These are phyloP conservation scores for Microplitis manilae DNA, from an alignment of 2,888 invertebrate genomes.

Conservation along the genomic window DNA sequence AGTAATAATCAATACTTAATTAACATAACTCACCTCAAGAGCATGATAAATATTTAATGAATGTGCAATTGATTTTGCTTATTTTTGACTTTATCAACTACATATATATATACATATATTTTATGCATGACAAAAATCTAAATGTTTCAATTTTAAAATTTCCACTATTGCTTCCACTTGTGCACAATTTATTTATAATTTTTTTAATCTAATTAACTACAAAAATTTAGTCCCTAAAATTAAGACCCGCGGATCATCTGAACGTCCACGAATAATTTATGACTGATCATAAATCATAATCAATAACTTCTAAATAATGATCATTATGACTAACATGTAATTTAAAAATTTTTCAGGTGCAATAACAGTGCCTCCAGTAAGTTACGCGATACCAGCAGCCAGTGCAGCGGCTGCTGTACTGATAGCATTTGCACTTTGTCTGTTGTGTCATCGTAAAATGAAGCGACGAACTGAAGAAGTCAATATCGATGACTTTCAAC, in stretches of 20 bases:
- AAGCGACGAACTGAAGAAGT: constrained; percentile 62
- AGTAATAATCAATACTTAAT: constrained; percentile 7
- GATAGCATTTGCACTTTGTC: constrained; percentile 72
- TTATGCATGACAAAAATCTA: constrained; percentile 33
- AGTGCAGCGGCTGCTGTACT: constrained; percentile 72
- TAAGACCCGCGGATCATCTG: too few relatives aligned
- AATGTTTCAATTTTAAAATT: constrained; percentile 25
- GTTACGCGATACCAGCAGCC: constrained; percentile 74
- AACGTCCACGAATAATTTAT: background rate
- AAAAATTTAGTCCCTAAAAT: background rate
- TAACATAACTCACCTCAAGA: background rate
- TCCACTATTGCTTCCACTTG: constrained; percentile 12
- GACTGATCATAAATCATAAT: background rate
- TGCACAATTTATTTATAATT: background rate
- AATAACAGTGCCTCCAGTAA: constrained; percentile 74
- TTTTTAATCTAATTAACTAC: background rate
- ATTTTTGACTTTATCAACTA: constrained; percentile 14
- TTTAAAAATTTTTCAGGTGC: constrained; percentile 67
- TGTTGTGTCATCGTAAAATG: constrained; percentile 75
- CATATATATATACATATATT: background rate
- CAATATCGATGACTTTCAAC: constrained; percentile 55
- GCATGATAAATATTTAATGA: constrained; percentile 19
- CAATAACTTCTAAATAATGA: constrained; percentile 9
- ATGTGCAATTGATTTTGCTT: constrained; percentile 22
- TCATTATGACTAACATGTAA: background rate